A percentile compares a stretch with the other conserved stretches of the same genome.
Evolutionary conservation across 53 echinoderm and acorn worm genomes (phyloP).

Genomic region (Crossaster papposus): DNA sequence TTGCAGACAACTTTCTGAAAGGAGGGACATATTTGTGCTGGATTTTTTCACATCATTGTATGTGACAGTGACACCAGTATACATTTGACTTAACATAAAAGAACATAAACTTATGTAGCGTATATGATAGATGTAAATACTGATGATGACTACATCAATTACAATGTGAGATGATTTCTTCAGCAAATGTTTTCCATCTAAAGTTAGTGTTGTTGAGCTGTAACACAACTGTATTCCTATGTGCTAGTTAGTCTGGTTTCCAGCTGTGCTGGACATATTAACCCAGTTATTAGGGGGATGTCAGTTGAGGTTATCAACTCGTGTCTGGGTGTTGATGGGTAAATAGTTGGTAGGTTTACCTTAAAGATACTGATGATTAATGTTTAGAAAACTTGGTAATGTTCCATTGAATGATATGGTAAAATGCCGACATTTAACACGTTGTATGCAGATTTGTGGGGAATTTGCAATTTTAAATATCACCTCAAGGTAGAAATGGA

Average conservation of each 20-base stretch:
- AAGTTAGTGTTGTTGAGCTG: background rate
- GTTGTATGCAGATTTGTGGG: conserved; percentile 24
- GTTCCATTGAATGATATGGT: no score
- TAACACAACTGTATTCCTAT: background rate
- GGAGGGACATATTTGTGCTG: no score
- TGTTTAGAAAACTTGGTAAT: background rate
- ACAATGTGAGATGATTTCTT: background rate
- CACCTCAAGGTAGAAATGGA: background rate
- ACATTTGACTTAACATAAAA: no score
- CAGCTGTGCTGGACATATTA: background rate
- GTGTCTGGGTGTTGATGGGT: background rate
- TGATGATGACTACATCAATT: no score
- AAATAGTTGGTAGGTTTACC: background rate
- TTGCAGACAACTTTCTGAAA: no score
- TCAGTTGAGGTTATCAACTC: background rate
- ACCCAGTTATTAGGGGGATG: background rate
- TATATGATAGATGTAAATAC: no score
- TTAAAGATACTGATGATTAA: no score
- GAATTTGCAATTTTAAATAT: conserved; percentile 1
- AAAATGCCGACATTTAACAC: background rate
- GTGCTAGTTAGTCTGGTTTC: background rate
- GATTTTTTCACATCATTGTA: no score
- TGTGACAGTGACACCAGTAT: no score
- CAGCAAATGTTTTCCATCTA: background rate
- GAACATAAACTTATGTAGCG: no score